Base-by-base conservation (phyloP, 1,140 invertebrate species). In the Cyrtorhinus lividipennis region DNA sequence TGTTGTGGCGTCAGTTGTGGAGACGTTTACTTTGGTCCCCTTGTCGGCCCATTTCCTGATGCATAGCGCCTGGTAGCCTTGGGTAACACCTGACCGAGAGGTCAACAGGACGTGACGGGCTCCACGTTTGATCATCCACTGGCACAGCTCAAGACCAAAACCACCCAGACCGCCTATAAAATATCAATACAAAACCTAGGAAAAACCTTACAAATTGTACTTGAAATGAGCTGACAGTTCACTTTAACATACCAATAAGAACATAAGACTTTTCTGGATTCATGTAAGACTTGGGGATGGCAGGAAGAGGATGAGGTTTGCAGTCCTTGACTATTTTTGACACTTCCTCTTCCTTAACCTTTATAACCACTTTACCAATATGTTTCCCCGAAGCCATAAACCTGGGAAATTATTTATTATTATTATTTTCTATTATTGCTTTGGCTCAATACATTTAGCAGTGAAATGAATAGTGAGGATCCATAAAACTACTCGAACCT, bases 351-450 rank as follows among this genome's bases (percentile, higher is more conserved):
- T 87, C 81, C 23, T 85, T 79, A 48, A 98, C 86, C 74, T 95
- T 88, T 48, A 97, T 71, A 12, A 97, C 70, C 13, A 98, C 93
- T 79, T 98, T 98, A 68, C 95, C 95, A 65, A 96, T 95, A 73
- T 98, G 94, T 76, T 93, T 95, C 44, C 94, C 94, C 1, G 89
- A 85, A n/a, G 92, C 93, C 91, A 98, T 97, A 72, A 82, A 98
- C 66, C 84, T 79, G 59, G 27, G 62, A 62, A 26, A 65, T 27
- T n/a, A n/a, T n/a, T n/a, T n/a, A n/a, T n/a, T n/a, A n/a, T 57
- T 25, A 62, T 24, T n/a, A n/a, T n/a, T n/a, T n/a, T n/a, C n/a
- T n/a, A n/a, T n/a, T n/a, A n/a, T n/a, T n/a, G n/a, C n/a, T n/a
- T n/a, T n/a, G n/a, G n/a, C 30, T 38, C 15, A n/a, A n/a, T n/a